Conservation (phyloP, 2,888 invertebrate species). For the Parasteatoda lunata region DNA sequence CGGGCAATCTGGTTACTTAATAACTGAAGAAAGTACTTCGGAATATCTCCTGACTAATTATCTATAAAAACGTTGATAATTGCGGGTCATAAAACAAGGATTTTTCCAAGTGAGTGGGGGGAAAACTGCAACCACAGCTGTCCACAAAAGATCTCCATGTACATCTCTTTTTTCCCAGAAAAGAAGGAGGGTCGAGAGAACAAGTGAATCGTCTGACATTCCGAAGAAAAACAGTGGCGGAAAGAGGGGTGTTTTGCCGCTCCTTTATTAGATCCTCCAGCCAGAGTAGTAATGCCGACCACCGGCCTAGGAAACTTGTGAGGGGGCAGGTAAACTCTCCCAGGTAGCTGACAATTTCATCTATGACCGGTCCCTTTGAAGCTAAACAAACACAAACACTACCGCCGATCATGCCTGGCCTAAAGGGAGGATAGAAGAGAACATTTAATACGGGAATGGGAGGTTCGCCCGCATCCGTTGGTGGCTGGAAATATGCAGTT, state of each 20-base stretch:
- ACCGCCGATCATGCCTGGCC: constrained; percentile 8
- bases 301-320: constrained; percentile 29
- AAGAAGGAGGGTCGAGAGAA: constrained; percentile 2
- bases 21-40: too few relatives aligned
- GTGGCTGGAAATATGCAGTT: neutral
- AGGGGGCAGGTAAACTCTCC: constrained; percentile 25
- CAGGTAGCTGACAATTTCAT: constrained; percentile 63
- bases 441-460: neutral
- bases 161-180: neutral
- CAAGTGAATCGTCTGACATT: neutral
- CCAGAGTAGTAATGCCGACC: constrained; percentile 18
- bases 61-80: neutral
- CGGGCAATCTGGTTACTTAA: too few relatives aligned
- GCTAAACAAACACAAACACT: constrained; percentile 42
- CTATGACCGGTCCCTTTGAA: constrained; percentile 36
- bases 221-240: constrained; percentile 10
- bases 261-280: constrained; percentile 38
- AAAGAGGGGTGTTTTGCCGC: constrained; percentile 18
- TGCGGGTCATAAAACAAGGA: neutral
- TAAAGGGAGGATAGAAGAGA: neutral
- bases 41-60: too few relatives aligned
- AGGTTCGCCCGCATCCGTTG: constrained; percentile 23
- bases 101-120: constrained; percentile 2
- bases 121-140: constrained; percentile 3
- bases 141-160: neutral